Evolutionary conservation across 2,113 vertebrate genomes (phyloP).

Genomic region (Phasianus colchicus): DNA sequence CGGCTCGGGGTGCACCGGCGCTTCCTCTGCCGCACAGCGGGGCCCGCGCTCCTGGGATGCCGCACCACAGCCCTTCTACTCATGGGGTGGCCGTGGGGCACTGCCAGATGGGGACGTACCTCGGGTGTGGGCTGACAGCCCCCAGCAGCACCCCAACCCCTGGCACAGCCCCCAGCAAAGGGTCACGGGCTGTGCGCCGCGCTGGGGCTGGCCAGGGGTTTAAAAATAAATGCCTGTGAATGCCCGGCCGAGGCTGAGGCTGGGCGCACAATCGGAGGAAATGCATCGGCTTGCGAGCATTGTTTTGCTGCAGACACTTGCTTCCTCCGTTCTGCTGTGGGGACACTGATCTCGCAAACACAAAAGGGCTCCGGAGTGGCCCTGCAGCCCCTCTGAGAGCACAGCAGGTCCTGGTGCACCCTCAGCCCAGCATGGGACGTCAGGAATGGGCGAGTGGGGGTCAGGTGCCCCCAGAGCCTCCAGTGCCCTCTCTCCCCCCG

Average conservation of each 20-base stretch:
- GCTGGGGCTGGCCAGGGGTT: background rate
- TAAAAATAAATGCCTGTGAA: conserved; percentile 63
- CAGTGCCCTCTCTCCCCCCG: background rate
- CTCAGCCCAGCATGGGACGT: background rate
- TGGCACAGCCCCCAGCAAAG: background rate
- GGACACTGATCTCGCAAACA: background rate
- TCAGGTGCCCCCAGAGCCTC: background rate
- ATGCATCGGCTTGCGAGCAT: conserved; percentile 31
- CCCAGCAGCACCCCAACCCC: rapidly evolving
- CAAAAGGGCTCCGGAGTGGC: background rate
- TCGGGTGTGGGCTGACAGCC: rapidly evolving
- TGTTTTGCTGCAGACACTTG: conserved; percentile 58
- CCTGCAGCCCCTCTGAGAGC: background rate
- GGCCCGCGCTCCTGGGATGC: background rate
- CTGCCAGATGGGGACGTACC: rapidly evolving
- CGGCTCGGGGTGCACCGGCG: conserved; percentile 18
- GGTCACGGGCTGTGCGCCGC: background rate
- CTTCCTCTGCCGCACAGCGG: conserved; percentile 29
- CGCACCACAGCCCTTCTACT: background rate
- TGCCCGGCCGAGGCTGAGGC: conserved; percentile 4
- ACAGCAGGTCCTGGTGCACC: background rate
- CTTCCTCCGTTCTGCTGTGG: conserved; percentile 40
- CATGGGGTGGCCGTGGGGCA: background rate
- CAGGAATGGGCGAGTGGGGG: rapidly evolving
- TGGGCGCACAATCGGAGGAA: conserved; percentile 67